Base-by-base conservation (phyloP, 1,140 invertebrate genomes). In the Aethina tumida region DNA sequence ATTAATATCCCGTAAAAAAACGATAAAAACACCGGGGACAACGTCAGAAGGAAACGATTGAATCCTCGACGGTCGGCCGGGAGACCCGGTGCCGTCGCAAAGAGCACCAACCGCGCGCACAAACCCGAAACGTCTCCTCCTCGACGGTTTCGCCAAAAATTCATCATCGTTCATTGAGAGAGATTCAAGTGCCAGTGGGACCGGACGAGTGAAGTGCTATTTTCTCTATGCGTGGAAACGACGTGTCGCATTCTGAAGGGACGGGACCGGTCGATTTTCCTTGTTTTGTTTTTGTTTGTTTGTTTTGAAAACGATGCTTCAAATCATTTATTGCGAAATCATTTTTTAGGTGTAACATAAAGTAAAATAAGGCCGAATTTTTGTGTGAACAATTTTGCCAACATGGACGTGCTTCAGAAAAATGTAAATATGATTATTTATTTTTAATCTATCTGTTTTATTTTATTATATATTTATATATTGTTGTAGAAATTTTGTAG, bases 281-380 rank as follows among this genome's bases (percentile, higher is more conserved):
- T n/a, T n/a, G 41, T 43, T 37, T 13, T 26, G 38, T 17, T 35
- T 33, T 22, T 33, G 20, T 18, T 41, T 25, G 27, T 16, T n/a
- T 12, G 17, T 12, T 17, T 20, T 25, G 26, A 32, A 33, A 20
- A 14, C 32, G 28, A 25, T 35, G 24, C 19, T 45, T 39, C 31
- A 20, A 30, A 29, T 39, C 37, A 43, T 46, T 46, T 39, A 43
- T 15, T 42, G 21, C 17, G 33, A 38, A 36, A 47, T 51, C 44
- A 41, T 53, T 55, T 55, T n/a, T 47, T 49, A 55, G 51, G 53
- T 53, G 51, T 55, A 55, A 53, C 43, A 44, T n/a, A n/a, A n/a
- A 37, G 26, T 41, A 41, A 31, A 45, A 39, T 41, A 42, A 43
- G 31, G 27, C 40, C 30, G 46, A 42, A 28, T 25, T 39, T 35